phyloP scores from a whole-genome alignment of 2,113 vertebrate genomes.

The Tursiops truncatus region DNA sequence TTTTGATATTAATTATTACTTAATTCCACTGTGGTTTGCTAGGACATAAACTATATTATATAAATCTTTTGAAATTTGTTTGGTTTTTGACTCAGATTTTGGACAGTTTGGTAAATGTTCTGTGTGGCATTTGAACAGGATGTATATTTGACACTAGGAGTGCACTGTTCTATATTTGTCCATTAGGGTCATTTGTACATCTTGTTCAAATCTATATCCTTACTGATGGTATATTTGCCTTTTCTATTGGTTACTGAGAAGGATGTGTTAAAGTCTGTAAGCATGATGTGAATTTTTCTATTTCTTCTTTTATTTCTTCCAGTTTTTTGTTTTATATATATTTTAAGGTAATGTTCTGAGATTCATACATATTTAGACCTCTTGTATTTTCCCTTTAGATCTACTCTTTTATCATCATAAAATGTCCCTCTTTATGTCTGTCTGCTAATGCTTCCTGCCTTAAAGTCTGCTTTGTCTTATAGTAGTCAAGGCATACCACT shows the following conservation, averaged over 20 bases:
- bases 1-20: not conserved
- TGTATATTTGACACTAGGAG: not conserved
- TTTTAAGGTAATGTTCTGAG: conserved; percentile 22
- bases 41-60: not conserved
- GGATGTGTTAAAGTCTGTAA: not conserved
- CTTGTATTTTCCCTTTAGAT: not conserved
- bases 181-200: not conserved
- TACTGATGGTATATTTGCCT: not conserved
- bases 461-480: not conserved
- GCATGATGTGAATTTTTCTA: not conserved
- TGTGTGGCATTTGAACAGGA: not conserved
- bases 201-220: not conserved
- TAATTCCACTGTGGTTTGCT: not conserved
- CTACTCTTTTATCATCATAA: not conserved
- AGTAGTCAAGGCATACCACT: not conserved
- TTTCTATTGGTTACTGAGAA: not conserved
- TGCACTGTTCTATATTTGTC: not conserved
- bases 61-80: conserved; percentile 21
- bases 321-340: not conserved
- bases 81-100: not conserved
- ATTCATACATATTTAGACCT: not conserved
- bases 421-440: not conserved
- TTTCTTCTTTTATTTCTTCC: not conserved
- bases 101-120: not conserved
- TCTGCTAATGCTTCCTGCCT: not conserved